A percentile compares a stretch with the other conserved stretches of the same genome.
These are phyloP conservation scores for Solenopsis invicta DNA, from an alignment of 1,140 invertebrate species.

Conservation along the genomic window DNA sequence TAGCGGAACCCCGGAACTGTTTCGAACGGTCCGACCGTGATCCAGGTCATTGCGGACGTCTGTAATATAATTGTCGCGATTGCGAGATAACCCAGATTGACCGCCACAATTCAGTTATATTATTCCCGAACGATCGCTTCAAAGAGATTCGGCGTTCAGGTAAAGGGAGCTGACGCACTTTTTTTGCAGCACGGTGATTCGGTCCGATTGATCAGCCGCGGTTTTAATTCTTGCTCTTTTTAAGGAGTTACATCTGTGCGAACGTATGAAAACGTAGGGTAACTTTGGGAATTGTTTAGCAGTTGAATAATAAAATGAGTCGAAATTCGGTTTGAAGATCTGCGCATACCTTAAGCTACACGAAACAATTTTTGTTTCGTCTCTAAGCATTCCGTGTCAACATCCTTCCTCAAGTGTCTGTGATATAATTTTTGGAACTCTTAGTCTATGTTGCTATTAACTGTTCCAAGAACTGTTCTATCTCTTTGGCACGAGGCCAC, in stretches of 20 bases:
- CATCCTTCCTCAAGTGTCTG: too few relatives aligned
- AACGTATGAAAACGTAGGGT: too few relatives aligned
- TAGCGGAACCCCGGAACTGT: slow-evolving; percentile 2
- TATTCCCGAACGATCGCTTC: slow-evolving; percentile 34
- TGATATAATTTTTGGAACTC: too few relatives aligned
- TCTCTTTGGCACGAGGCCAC: too few relatives aligned
- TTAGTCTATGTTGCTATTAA: too few relatives aligned
- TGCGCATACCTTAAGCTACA: too few relatives aligned
- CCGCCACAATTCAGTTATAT: slow-evolving; percentile 37
- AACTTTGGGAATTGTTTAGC: too few relatives aligned
- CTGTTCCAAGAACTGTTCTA: too few relatives aligned
- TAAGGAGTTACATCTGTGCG: not conserved
- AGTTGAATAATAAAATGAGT: too few relatives aligned
- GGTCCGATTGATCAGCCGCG: not conserved
- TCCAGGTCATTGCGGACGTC: slow-evolving; percentile 44
- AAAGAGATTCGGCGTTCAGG: slow-evolving; percentile 25
- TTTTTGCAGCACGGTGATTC: slow-evolving; percentile 21
- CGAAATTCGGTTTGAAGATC: too few relatives aligned
- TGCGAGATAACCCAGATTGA: slow-evolving; percentile 52
- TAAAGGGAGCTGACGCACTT: not conserved
- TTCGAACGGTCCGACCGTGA: slow-evolving; percentile 14
- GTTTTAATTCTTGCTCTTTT: slow-evolving; percentile 1
- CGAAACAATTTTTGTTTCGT: too few relatives aligned
- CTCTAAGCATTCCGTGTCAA: too few relatives aligned
- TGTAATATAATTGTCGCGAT: slow-evolving; percentile 53